phyloP scores from a whole-genome alignment of 2,888 invertebrate genomes.

The Neocrepidodera transversa region DNA sequence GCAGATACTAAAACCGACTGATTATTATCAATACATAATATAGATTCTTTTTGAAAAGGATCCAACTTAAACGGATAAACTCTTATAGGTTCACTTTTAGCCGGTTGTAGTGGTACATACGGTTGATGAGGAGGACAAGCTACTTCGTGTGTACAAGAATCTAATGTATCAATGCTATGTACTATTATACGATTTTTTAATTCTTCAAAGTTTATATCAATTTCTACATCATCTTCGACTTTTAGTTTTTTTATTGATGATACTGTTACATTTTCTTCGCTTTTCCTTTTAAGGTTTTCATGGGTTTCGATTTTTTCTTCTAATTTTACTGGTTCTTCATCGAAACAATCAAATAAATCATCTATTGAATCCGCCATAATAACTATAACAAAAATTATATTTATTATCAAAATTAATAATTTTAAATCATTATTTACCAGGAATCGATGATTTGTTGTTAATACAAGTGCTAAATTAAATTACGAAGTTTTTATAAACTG shows the following conservation, averaged over 20 bases:
- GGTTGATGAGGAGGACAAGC: conserved; percentile 89
- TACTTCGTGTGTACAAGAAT: conserved; percentile 96
- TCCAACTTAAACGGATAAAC: conserved; percentile 94
- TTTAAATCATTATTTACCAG: too few species aligned
- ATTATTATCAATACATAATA: conserved; percentile 95
- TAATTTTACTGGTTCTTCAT: conserved; percentile 45
- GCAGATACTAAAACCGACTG: conserved; percentile 99
- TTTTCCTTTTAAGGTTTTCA: conserved; percentile 52
- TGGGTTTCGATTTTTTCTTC: conserved; percentile 33
- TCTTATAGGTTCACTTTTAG: conserved; percentile 79
- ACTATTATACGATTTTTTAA: conserved; percentile 83
- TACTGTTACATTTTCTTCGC: conserved; percentile 45
- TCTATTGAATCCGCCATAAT: conserved; percentile 57
- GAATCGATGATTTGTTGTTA: too few species aligned
- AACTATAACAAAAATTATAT: too few species aligned
- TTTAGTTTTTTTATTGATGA: conserved; percentile 49
- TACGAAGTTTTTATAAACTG: too few species aligned
- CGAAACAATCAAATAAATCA: conserved; percentile 59
- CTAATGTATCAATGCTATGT: conserved; percentile 87
- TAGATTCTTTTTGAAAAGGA: conserved; percentile 97
- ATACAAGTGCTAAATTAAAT: too few species aligned
- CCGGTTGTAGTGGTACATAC: conserved; percentile 70
- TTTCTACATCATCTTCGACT: conserved; percentile 53
- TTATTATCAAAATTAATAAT: too few species aligned
- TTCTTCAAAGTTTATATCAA: conserved; percentile 68